Conservation (phyloP, 2,113 vertebrate species). For the Phycodurus eques region DNA sequence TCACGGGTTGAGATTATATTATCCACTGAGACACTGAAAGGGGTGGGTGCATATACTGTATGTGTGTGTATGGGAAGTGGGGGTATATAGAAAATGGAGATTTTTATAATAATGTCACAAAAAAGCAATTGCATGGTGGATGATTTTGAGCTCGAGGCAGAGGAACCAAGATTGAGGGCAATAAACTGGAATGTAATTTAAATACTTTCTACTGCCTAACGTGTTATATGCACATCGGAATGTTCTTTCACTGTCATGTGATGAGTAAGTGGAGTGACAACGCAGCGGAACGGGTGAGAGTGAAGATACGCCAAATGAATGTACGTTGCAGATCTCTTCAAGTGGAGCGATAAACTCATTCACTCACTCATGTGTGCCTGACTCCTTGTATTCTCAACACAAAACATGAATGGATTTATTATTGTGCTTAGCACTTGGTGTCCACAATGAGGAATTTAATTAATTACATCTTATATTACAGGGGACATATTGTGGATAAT, state of each 20-base stretch:
- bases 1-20: constrained; percentile 3
- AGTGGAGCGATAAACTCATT: background rate
- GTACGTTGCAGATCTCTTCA: background rate
- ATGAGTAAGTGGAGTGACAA: background rate
- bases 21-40: background rate
- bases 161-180: constrained; percentile 1
- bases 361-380: background rate
- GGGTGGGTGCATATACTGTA: background rate
- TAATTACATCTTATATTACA: background rate
- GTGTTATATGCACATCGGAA: background rate
- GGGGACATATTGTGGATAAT: no score
- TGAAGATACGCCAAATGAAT: background rate
- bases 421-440: background rate
- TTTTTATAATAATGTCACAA: constrained; percentile 4
- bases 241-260: background rate
- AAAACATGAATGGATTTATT: background rate
- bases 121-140: constrained; percentile 9
- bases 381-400: background rate
- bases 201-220: background rate
- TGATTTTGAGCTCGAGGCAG: background rate
- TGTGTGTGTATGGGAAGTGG: background rate
- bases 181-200: background rate
- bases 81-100: background rate
- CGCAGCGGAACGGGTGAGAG: background rate
- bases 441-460: background rate